phyloP scores from a whole-genome alignment of 2,888 invertebrate species.

The Idaea straminata region DNA sequence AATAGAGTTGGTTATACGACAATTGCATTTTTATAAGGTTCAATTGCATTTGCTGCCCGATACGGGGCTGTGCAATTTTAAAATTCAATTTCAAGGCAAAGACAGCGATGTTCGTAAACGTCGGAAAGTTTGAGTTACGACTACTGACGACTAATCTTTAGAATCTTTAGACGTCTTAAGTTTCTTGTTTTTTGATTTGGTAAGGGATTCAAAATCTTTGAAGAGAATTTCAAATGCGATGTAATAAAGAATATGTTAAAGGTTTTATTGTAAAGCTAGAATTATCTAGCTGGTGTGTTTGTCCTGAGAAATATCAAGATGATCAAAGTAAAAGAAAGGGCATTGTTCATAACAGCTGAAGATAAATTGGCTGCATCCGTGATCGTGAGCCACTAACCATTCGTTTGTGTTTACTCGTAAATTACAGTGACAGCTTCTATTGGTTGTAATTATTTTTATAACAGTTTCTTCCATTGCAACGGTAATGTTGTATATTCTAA shows the following conservation, averaged over 20 bases:
- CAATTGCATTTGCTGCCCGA: slow-evolving; percentile 46
- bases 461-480: slow-evolving; percentile 7
- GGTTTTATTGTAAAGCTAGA: background rate
- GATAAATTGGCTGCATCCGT: slow-evolving; percentile 60
- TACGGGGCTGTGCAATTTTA: slow-evolving; percentile 2
- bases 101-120: background rate
- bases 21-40: slow-evolving; percentile 68
- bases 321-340: slow-evolving; percentile 20
- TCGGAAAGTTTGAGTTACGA: background rate
- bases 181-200: background rate
- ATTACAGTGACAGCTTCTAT: slow-evolving; percentile 45
- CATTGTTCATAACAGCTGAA: slow-evolving; percentile 22
- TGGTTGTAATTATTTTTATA: slow-evolving; percentile 42
- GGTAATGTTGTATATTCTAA: slow-evolving; percentile 19
- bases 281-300: background rate
- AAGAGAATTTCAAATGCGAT: background rate
- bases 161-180: background rate
- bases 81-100: slow-evolving; percentile 3
- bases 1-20: slow-evolving; percentile 62
- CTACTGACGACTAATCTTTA: background rate
- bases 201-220: background rate
- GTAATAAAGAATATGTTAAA: background rate
- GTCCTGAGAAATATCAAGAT: slow-evolving; percentile 5
- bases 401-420: slow-evolving; percentile 47
- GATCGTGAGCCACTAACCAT: slow-evolving; percentile 37